Evolutionary conservation across 2,888 invertebrate species (phyloP), one percentile per base, ranked within the genome.

Genomic region (Acronicta leporina): DNA sequence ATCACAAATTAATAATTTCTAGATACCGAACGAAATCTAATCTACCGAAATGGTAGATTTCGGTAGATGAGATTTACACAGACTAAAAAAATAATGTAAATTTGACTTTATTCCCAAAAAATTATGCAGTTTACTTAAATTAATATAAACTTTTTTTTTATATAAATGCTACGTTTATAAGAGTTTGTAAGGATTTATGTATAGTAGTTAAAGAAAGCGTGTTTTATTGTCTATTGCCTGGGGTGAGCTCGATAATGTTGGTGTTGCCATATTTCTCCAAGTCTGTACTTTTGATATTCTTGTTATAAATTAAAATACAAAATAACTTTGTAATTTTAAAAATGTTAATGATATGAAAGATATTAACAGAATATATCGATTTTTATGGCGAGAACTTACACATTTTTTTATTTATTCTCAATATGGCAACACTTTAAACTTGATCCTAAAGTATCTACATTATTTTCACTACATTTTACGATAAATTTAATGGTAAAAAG

Each of bases 191-290:
- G 56, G 47, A 46, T 63, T 16, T 51, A 35, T 59, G 48, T 63
- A 63, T 54, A 58, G 25, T 38, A 51, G 16, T 55, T 14, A 20
- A 62, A 66, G 65, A 69, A 63, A 65, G 50, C 43, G 47, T 63
- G 38, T 33, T 41, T 77, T 79, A 79, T 79, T 75, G 79, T 79
- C 75, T 79, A 75, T 74, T 67, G 63, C 64, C 49, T 40, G 57
- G 63, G 61, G 41, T 42, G 63, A 74, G 52, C 61, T 73, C 67
- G 65, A 45, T 56, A 35, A 50, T 56, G 16, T 43, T 27, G 15
- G 51, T 73, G 73, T 58, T 70, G 68, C 54, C 68, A 67, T 68
- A 16, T 11, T 8, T 5, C 14, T 3, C 16, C 2, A 13, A 14
- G 30, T 13, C 15, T 65, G 47, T 48, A 55, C 47, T 47, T 33